Evolutionary conservation across 2,113 vertebrate species (phyloP), one percentile per base, ranked within the genome.

Genomic region (Oxygymnocypris stewartii): DNA sequence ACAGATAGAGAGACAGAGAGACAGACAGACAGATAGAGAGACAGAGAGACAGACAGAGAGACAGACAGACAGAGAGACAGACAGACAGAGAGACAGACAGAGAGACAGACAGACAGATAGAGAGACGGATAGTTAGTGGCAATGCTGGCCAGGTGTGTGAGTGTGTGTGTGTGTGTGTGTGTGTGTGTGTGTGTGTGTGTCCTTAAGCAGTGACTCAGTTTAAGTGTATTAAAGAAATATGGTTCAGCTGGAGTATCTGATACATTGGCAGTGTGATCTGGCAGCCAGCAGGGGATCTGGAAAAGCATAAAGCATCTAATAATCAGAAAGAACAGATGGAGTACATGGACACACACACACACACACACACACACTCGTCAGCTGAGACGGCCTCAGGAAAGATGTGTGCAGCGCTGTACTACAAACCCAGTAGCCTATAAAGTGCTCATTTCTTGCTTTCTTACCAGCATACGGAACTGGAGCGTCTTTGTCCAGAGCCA

Each of bases 401-500:
- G 28, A 77, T 12, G 63, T 82, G 78, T 31, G 57, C 51, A 57
- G 1, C 25, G 1, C 31, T 73, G 65, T 84, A 65, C 35, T 61
- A 85, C 14, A 69, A 20, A 84, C 10, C 49, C 18, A 37, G 14
- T 12, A 77, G 37, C 73, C 86, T 37, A 47, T 75, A 40, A 74
- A 9, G 6, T 87, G 51, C 61, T 67, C 7, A 20, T 85, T 84
- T 85, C 75, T 90, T 84, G 84, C 67, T 74, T 44, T 63, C 79
- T 86, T 87, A 99, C 98, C 98, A 96, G 98, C 98, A 84, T 97
- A 99, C 47, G 97, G 97, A 88, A 99, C 92, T 0, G 98, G 98
- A 0, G 97, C 98, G 23, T 99, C 98, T 90, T 99, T 99, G 91
- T 99, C 98, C 92, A 99, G 93, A 79, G 98, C 98, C 84, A 99